Base-by-base conservation (phyloP, 2,888 invertebrate genomes). In the Sinodicranocentrus sp. region DNA sequence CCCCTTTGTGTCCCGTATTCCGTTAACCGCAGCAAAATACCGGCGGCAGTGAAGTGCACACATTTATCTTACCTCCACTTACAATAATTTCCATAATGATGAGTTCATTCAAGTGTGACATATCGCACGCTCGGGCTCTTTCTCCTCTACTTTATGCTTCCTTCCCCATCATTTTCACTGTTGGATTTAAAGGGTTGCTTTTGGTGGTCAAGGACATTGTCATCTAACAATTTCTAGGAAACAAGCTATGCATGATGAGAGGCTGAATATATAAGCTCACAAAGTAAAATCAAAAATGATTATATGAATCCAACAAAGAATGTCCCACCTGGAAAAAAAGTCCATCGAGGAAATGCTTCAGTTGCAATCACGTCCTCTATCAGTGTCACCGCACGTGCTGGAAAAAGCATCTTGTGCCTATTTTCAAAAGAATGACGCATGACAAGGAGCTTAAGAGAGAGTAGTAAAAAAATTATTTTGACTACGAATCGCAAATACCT, bases 31-130 rank as follows among this genome's bases (percentile, higher is more conserved):
- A 78, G 63, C 39, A 68, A 67, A 39, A 21, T 39, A 33, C 8
- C 21, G 19, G 23, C 33, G 39, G 65, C 48, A 48, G 68, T n/a
- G 17, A 68, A 68, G 15, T 68, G 68, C 26, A 68, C 68, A 68
- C n/a, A n/a, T n/a, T 68, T 48, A 3, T 71, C 28, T 13, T 23
- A 19, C 33, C 44, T 21, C 33, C 43, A 17, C 39, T 65, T 52
- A 52, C 25, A 28, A 54, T 65, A 23, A 43, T 44, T n/a, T 33
- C 2, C 25, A 44, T 61, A 44, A 71, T 76, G 82, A 70, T 71
- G 70, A 76, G 82, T 76, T 76, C 71, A 76, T 82, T 82, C 82
- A 71, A 28, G 70, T 76, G 82, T 82, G 82, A 82, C 82, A 82
- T 71, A 70, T 76, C 75, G 76, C 82, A 76, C 80, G 48, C 82